These are phyloP conservation scores for Tapera naevia DNA, from an alignment of 2,797 vertebrate genomes.

Conservation along the genomic window DNA sequence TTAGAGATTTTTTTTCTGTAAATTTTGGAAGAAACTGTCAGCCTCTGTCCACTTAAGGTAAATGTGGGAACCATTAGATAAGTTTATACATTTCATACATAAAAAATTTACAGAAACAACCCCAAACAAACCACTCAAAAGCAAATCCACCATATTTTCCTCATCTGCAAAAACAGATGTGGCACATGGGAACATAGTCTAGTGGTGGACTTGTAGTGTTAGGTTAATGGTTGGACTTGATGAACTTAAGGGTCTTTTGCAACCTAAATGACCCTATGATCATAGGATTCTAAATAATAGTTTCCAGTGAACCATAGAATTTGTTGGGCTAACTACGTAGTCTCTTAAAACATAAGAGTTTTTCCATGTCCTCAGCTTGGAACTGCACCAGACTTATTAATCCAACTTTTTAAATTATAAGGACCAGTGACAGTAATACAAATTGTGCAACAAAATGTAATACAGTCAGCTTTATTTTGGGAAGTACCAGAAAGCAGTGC, in stretches of 20 bases:
- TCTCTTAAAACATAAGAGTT: not conserved
- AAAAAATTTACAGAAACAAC: not conserved
- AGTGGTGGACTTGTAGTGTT: not conserved
- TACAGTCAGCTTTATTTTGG: conserved; percentile 31
- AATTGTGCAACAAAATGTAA: not conserved
- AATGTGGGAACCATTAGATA: not conserved
- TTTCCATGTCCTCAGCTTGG: not conserved
- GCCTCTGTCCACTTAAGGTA: not conserved
- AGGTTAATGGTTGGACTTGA: not conserved
- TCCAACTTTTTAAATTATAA: not conserved
- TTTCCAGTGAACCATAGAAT: not conserved
- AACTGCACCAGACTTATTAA: not conserved
- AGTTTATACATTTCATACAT: not conserved
- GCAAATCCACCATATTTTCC: not conserved
- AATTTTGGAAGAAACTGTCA: not conserved
- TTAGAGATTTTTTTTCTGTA: not conserved
- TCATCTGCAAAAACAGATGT: not conserved
- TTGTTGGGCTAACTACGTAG: not conserved
- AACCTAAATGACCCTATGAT: not conserved
- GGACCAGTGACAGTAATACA: not conserved
- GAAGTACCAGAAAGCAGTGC: not conserved
- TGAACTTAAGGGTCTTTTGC: not conserved
- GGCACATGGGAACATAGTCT: not conserved
- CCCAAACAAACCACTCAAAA: not conserved
- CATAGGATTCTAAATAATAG: not conserved